Conservation (phyloP, 2,113 vertebrate genomes). For the Podocnemis expansa region DNA sequence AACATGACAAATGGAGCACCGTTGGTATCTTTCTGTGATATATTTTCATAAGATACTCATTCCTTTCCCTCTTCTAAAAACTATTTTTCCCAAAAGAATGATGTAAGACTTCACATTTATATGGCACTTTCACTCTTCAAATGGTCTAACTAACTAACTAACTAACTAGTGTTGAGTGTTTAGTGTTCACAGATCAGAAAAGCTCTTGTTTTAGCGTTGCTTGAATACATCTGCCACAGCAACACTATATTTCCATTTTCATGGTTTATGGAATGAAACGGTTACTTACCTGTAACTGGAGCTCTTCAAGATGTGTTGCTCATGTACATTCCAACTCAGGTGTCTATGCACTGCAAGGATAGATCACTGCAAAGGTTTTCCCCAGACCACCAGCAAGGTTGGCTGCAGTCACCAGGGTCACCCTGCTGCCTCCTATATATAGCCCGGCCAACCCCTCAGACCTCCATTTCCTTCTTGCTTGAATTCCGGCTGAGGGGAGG, state of each 20-base stretch:
- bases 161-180: background rate
- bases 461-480: too few relatives aligned
- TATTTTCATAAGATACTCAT: accelerated
- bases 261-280: background rate
- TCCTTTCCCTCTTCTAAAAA: background rate
- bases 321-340: too few relatives aligned
- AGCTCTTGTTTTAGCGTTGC: background rate
- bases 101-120: background rate
- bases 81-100: background rate
- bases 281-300: too few relatives aligned
- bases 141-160: background rate
- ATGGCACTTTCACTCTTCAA: background rate
- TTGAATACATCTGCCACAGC: background rate
- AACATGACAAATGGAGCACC: background rate
- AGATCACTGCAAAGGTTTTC: too few relatives aligned
- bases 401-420: too few relatives aligned
- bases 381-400: too few relatives aligned
- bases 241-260: background rate
- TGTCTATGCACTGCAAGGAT: too few relatives aligned
- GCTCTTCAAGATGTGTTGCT: too few relatives aligned
- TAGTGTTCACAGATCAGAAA: background rate
- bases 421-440: too few relatives aligned
- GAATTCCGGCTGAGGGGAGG: too few relatives aligned
- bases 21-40: background rate
- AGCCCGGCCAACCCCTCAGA: too few relatives aligned